phyloP scores from a whole-genome alignment of 1,140 invertebrate species.

The Drosophila melanica region DNA sequence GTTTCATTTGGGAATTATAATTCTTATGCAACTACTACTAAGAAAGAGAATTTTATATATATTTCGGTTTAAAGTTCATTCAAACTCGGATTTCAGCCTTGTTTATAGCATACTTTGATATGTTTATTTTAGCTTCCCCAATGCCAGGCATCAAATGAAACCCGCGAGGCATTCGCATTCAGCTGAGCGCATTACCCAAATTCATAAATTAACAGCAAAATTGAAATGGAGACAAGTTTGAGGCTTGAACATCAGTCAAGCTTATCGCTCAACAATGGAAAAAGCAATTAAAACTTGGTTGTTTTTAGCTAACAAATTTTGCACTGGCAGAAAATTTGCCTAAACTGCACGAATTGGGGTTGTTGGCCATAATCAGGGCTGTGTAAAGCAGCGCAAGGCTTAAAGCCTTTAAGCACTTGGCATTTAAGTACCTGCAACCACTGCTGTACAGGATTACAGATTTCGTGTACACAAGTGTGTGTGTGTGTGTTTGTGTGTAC shows the following conservation, averaged over 20 bases:
- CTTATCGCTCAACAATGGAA: constrained; percentile 59
- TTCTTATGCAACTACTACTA: no score
- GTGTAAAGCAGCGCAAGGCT: constrained; percentile 11
- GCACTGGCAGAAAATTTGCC: constrained; percentile 30
- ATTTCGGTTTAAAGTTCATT: no score
- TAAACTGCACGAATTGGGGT: constrained; percentile 19
- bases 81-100: neutral
- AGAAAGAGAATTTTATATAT: no score
- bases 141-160: constrained; percentile 20
- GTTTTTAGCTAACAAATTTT: constrained; percentile 38
- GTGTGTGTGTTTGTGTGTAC: constrained; percentile 35
- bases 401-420: constrained; percentile 56
- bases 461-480: constrained; percentile 9
- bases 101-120: no score
- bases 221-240: constrained; percentile 43
- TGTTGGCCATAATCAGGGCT: constrained; percentile 26
- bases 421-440: constrained; percentile 59
- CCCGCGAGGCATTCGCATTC: constrained; percentile 9
- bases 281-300: constrained; percentile 72
- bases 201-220: constrained; percentile 35
- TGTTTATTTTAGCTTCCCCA: neutral
- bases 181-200: constrained; percentile 14
- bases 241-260: constrained; percentile 35
- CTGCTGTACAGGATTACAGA: constrained; percentile 16
- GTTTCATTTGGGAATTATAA: no score